phyloP scores from a whole-genome alignment of 2,888 invertebrate genomes.

The Balanococcus diminutus region DNA sequence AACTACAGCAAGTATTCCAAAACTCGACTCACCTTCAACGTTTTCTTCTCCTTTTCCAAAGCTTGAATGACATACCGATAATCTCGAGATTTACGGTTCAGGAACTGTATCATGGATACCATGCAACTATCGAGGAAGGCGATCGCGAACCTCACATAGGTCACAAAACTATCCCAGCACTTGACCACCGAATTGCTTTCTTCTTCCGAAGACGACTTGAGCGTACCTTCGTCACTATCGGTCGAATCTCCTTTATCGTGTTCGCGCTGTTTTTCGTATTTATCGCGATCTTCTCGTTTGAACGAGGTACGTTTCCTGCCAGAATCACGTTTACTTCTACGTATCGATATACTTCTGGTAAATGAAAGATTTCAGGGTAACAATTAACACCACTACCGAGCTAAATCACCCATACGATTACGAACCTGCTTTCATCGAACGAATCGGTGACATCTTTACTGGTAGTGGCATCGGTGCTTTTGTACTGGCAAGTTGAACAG shows the following conservation, averaged over 20 bases:
- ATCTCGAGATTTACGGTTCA: conserved; percentile 89
- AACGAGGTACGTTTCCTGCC: conserved; percentile 46
- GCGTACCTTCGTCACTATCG: conserved; percentile 31
- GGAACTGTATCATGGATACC: conserved; percentile 78
- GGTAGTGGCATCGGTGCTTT: conserved; percentile 50
- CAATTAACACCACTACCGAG: not conserved
- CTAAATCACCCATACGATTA: not conserved
- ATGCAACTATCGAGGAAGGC: conserved; percentile 79
- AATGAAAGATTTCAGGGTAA: not conserved
- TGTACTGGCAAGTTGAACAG: conserved; percentile 51
- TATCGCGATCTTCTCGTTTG: conserved; percentile 15
- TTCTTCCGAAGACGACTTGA: not conserved
- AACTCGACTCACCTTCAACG: conserved; percentile 72
- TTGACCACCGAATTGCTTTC: not conserved
- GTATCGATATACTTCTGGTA: conserved; percentile 21
- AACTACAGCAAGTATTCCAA: too few species aligned
- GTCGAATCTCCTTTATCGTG: conserved; percentile 31
- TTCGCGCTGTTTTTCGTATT: not conserved
- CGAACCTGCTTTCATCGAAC: conserved; percentile 46
- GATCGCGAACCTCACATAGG: conserved; percentile 67
- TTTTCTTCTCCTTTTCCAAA: conserved; percentile 85
- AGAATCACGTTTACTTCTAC: conserved; percentile 38
- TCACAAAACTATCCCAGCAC: conserved; percentile 57
- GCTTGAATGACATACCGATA: conserved; percentile 93
- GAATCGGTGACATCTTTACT: conserved; percentile 54